These are phyloP conservation scores for Serripes groenlandicus DNA, from an alignment of 2,888 invertebrate species.

Conservation along the genomic window DNA sequence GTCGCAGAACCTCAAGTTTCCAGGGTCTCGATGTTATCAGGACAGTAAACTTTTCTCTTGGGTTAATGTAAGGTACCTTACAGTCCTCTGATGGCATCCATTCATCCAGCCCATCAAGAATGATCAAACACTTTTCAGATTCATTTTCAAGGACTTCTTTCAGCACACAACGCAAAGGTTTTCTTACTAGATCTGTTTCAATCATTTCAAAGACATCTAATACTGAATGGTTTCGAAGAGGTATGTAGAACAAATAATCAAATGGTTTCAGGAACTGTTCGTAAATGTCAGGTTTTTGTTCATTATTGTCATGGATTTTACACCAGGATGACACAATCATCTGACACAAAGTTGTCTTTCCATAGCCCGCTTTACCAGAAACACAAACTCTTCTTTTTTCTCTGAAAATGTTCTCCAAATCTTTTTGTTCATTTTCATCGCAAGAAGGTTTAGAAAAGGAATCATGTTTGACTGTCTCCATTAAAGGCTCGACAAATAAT, in stretches of 20 bases:
- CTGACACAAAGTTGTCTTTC: slow-evolving; percentile 2
- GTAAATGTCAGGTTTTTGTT: not conserved
- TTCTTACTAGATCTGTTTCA: not conserved
- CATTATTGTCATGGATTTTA: not conserved
- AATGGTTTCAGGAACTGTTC: not conserved
- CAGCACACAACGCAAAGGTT: not conserved
- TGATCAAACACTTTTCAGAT: slow-evolving; percentile 6
- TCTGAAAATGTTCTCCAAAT: not conserved
- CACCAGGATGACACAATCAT: not conserved
- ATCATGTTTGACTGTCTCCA: slow-evolving; percentile 1
- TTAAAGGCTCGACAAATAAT: not conserved
- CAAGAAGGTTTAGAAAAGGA: too few relatives aligned
- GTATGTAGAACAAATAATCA: slow-evolving; percentile 5
- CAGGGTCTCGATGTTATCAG: slow-evolving; percentile 5
- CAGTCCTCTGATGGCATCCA: not conserved
- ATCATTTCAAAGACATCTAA: slow-evolving; percentile 15
- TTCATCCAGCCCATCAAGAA: slow-evolving; percentile 9
- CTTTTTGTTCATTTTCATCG: too few relatives aligned
- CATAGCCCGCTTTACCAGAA: not conserved
- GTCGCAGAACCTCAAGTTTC: slow-evolving; percentile 10
- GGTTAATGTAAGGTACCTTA: not conserved
- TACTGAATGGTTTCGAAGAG: not conserved
- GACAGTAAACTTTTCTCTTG: slow-evolving; percentile 12
- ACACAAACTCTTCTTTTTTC: not conserved
- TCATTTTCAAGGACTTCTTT: not conserved